Evolutionary conservation across 2,113 vertebrate species (phyloP).

Genomic region (Caranx ignobilis): DNA sequence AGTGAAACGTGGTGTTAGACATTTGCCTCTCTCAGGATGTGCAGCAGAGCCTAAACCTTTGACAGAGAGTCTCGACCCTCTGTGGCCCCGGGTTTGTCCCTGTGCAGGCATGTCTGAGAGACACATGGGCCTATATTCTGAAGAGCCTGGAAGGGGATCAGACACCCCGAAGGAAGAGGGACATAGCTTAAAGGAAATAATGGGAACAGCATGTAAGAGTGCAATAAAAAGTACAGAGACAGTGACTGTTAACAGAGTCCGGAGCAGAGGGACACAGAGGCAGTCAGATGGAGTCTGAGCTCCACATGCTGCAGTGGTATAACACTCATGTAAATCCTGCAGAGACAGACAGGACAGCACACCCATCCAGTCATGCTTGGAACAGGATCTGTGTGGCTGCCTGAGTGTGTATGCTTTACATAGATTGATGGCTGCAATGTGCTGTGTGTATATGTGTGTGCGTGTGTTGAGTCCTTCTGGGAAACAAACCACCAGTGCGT

Average conservation of each 20-base stretch:
- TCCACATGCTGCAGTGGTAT: not conserved
- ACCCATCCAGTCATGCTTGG: not conserved
- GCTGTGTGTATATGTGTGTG: slow-evolving; percentile 17
- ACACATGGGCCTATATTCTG: not conserved
- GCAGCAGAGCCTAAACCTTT: too few species aligned
- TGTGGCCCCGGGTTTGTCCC: not conserved
- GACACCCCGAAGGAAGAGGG: not conserved
- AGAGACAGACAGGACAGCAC: not conserved
- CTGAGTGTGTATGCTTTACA: not conserved
- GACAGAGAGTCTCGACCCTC: not conserved
- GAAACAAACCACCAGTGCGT: slow-evolving; percentile 58
- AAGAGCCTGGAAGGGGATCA: slow-evolving; percentile 44
- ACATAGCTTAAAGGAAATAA: slow-evolving; percentile 20
- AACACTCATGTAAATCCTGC: slow-evolving; percentile 8
- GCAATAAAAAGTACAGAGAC: slow-evolving; percentile 4
- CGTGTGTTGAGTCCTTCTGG: slow-evolving; percentile 51
- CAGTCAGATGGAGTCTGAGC: not conserved
- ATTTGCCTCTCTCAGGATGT: too few species aligned
- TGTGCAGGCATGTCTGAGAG: not conserved
- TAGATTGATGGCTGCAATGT: not conserved
- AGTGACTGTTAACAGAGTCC: not conserved
- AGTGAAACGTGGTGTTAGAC: too few species aligned
- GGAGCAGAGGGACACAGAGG: not conserved
- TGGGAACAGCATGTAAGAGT: slow-evolving; percentile 22
- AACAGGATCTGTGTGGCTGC: not conserved